Conservation (phyloP, 2,888 invertebrate species). For the Orthosia gracilis region DNA sequence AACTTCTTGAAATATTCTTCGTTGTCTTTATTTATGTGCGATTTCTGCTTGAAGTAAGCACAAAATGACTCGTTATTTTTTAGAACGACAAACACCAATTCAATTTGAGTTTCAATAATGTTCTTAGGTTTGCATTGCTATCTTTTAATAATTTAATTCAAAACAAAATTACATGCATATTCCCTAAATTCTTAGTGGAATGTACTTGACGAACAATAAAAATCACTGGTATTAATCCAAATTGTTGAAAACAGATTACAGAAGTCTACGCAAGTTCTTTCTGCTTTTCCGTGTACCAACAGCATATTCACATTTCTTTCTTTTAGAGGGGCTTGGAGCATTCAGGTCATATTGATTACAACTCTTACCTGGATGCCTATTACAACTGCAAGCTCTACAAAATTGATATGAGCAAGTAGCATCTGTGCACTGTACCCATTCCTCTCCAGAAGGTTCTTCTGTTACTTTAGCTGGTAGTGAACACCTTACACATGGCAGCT, state of each 20-base stretch:
- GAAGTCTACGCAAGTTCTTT: constrained; percentile 85
- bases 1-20: no score
- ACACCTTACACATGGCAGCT: constrained; percentile 85
- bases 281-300: constrained; percentile 86
- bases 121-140: neutral
- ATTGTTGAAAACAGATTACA: constrained; percentile 71
- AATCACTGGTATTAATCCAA: constrained; percentile 73
- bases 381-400: constrained; percentile 87
- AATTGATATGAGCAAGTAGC: constrained; percentile 88
- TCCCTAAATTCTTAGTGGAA: constrained; percentile 74
- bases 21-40: no score
- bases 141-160: neutral
- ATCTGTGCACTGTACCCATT: constrained; percentile 90
- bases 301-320: constrained; percentile 81
- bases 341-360: constrained; percentile 86
- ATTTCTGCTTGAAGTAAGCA: no score
- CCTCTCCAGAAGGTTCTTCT: constrained; percentile 84
- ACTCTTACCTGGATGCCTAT: constrained; percentile 83
- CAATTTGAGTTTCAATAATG: neutral
- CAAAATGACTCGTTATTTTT: no score
- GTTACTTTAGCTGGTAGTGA: constrained; percentile 87
- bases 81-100: neutral
- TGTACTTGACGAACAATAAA: constrained; percentile 74
- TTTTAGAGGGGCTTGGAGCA: constrained; percentile 88
- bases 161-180: neutral